Evolutionary conservation across 2,888 invertebrate species (phyloP), one percentile per base, ranked within the genome.

Genomic region (Anoncus sp.): DNA sequence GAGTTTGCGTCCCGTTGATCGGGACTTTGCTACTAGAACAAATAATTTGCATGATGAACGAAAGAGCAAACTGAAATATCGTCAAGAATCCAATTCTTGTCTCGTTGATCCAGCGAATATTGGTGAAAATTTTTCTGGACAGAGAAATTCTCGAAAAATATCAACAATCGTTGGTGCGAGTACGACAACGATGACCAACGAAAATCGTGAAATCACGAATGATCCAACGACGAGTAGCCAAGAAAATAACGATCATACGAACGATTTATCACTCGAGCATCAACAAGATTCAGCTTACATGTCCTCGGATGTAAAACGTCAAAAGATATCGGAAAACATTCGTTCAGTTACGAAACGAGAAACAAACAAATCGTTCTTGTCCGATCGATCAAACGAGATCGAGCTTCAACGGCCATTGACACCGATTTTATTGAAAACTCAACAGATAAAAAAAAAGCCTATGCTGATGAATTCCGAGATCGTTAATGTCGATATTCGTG

Each of bases 391-490:
- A 7, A 63, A 51, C 14, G 20, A 65, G 24, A 10, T 14, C 2
- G 35, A 55, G 6, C 40, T 20, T n/a, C 24, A 45, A 24, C 9
- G 18, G 18, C 24, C 47, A 24, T 53, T 51, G 9, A 45, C 53
- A 16, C 27, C 70, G 12, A 10, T 40, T 1, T 62, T 66, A 20
- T 35, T 2, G 1, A 70, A 62, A 47, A 35, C 4, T 35, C 20
- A 31, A 10, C 69, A 51, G 43, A 55, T 35, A 9, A 72, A 38
- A 27, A 66, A 67, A 14, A 75, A 63, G 18, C 78, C 75, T 10
- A 10, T 43, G 14, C 59, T 75, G 16, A 10, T 75, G 1, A 72
- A 40, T n/a, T 51, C 20, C 6, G 75, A 79, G 16, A 18, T 53
- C 12, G 59, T 49, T 3, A n/a, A 72, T 16, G 16, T 79, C 1